Evolutionary conservation across 2,888 invertebrate genomes (phyloP), one percentile per base, ranked within the genome.

Genomic region (Dorcus hopei): DNA sequence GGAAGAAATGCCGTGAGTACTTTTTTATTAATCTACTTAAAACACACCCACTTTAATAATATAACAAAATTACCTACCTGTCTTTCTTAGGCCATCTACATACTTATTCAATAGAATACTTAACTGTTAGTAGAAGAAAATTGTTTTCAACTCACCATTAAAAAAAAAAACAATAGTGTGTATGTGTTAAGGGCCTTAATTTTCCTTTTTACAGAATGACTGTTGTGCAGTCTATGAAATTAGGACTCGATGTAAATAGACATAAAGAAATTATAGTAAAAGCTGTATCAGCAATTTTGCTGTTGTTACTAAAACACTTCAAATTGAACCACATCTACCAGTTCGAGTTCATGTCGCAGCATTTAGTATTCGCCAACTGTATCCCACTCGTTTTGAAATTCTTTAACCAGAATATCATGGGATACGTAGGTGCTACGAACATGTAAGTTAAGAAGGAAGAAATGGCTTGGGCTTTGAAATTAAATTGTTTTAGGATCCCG

Each of bases 191-290:
- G 26, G 3, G 26, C 26, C 40, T 40, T 52, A 19, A 16, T 26
- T n/a, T 52, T 14, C 43, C 54, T 56, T 58, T 55, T 72, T 74
- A 40, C 73, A 87, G 87, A 48, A 91, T 95, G 84, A 96, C 96
- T 38, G 93, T 96, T 4, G 82, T 95, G 19, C 95, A 97, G 75
- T 95, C 96, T 0, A 90, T 96, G 81, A 95, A 95, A 80, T 83
- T 98, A 48, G 96, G 96, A 47, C 93, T 97, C 69, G 99, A 99
- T 82, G 95, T 98, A 19, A 97, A 96, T 77, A 86, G 99, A 55
- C 99, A 99, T 78, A 99, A 99, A 78, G 96, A 98, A 82, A 95
- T 99, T 54, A 95, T 99, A 68, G 97, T 98, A 0, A 99, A 99
- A 82, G 92, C 97, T 9, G 90, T 95, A 0, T 93, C 95, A 45